Evolutionary conservation across 2,797 vertebrate species (phyloP), one percentile per base, ranked within the genome.

Genomic region (Florisuga fusca): DNA sequence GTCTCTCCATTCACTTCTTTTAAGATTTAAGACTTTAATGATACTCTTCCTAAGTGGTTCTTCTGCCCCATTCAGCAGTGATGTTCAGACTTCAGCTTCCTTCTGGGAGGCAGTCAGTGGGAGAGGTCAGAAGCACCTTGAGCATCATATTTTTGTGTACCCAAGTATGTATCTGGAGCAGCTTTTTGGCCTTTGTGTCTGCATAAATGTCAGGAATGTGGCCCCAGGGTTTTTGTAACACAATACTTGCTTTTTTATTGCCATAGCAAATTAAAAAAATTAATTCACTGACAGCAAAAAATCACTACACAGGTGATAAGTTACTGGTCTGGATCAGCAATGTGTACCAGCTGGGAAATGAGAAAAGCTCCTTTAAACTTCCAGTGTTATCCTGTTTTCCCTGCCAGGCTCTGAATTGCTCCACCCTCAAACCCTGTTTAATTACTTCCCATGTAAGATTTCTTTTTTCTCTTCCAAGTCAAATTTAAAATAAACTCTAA

Each of bases 301-400:
- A 21, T 45, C 17, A 7, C 0, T 13, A 27, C 23, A 0, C 1
- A 20, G 36, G 45, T 33, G 45, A 46, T 67, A 58, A 10, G 6
- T 51, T 34, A 7, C 53, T 41, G 53, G 5, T 66, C 33, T 46
- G 19, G 27, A 48, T 31, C 67, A 51, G 64, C 61, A 50, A 29
- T 7, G 0, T 2, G 19, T 43, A 29, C 48, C 51, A 71, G 43
- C 29, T 75, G 76, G 84, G 74, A 84, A 89, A 89, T 27, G 43
- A 68, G 81, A 64, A 84, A 75, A 71, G 36, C 36, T 91, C 84
- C 77, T 95, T 94, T 89, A 89, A 96, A 59, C 43, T 59, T 53
- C 67, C 57, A 38, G 17, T 20, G 12, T 50, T 82, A 68, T 57
- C 41, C 41, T 17, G 10, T 72, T 66, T 84, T 66, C 62, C 55